phyloP scores from a whole-genome alignment of 2,888 invertebrate species.

The Oscheius sp. region DNA sequence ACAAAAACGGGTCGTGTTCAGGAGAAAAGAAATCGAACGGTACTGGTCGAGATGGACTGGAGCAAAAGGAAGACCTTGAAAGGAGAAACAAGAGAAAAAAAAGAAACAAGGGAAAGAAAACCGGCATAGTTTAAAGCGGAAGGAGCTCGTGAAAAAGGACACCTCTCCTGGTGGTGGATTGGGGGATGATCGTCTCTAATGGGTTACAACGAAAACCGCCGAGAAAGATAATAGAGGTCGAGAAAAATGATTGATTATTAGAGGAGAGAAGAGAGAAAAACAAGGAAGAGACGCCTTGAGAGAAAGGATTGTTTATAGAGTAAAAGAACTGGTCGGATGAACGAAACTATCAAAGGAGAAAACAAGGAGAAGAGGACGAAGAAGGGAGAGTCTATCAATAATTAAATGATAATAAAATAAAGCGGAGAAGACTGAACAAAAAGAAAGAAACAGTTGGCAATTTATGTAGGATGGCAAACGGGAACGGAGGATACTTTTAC shows the following conservation, averaged over 20 bases:
- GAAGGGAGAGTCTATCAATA: too few relatives aligned
- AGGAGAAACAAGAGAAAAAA: not conserved
- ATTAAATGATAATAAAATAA: too few relatives aligned
- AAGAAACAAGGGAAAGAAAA: not conserved
- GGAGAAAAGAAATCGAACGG: not conserved
- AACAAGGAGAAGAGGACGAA: slow-evolving; percentile 2
- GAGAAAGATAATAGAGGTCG: not conserved
- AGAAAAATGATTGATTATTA: not conserved
- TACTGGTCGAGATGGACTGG: not conserved
- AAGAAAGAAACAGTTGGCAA: too few relatives aligned
- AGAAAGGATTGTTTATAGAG: not conserved
- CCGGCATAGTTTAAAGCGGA: not conserved
- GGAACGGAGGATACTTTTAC: too few relatives aligned
- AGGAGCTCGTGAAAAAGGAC: too few relatives aligned
- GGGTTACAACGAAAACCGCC: slow-evolving; percentile 6
- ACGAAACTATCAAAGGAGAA: not conserved
- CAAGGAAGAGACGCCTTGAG: not conserved
- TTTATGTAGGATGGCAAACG: too few relatives aligned
- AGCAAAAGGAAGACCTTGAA: not conserved
- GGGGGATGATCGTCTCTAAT: not conserved
- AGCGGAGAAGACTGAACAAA: too few relatives aligned
- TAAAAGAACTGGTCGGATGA: not conserved
- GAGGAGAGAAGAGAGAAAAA: not conserved
- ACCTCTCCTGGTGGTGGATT: too few relatives aligned
- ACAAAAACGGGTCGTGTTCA: not conserved